A percentile compares a stretch with the other conserved stretches of the same genome.
phyloP scores from a whole-genome alignment of 2,888 invertebrate species.

The Tanytarsus gracilentus region DNA sequence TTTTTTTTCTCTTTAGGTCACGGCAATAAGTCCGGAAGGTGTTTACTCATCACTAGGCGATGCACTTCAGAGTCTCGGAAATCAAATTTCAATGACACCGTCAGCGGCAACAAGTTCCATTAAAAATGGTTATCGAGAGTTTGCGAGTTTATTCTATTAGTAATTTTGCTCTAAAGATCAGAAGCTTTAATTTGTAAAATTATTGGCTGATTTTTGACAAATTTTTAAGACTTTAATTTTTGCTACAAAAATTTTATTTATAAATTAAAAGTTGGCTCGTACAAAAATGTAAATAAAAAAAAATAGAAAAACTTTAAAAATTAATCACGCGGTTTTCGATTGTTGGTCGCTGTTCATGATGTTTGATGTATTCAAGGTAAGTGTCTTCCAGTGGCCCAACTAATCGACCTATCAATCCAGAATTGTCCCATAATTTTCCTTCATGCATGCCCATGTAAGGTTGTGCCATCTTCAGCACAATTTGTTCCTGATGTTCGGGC shows the following conservation, averaged over 20 bases:
- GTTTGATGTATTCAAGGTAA: not conserved
- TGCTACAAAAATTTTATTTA: slow-evolving; percentile 20
- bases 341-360: not conserved
- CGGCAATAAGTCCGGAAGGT: slow-evolving; percentile 5
- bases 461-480: too few relatives aligned
- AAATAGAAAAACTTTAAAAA: slow-evolving; percentile 22
- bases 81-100: not conserved
- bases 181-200: not conserved
- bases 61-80: slow-evolving; percentile 8
- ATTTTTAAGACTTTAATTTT: not conserved
- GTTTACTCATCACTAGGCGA: slow-evolving; percentile 8
- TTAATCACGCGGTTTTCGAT: not conserved
- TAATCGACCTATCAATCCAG: not conserved
- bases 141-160: slow-evolving; percentile 9
- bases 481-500: too few relatives aligned
- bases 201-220: not conserved
- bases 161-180: not conserved
- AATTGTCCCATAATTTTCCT: not conserved
- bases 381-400: slow-evolving; percentile 14
- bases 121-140: slow-evolving; percentile 12
- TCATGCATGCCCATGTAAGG: not conserved
- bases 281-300: not conserved
- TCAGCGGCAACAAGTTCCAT: slow-evolving; percentile 4
- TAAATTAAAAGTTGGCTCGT: not conserved
- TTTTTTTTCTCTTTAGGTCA: slow-evolving; percentile 2